Percentiles rank a stretch among this genome's conserved stretches.
Conservation (phyloP, 2,113 vertebrate genomes). For the Aramus guarauna region DNA sequence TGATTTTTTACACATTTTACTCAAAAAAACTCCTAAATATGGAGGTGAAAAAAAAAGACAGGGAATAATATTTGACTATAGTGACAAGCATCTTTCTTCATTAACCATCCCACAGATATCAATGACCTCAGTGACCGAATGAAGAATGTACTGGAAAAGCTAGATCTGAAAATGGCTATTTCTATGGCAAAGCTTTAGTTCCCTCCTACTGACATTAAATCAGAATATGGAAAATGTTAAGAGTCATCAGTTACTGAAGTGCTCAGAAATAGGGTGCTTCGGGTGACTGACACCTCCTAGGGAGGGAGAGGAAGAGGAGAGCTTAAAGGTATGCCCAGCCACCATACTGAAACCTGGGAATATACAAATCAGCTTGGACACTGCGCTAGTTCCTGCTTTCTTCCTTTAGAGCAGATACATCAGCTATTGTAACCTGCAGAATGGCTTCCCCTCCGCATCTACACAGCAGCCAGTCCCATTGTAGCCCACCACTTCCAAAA, state of each 20-base stretch:
- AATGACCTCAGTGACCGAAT: not conserved
- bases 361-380: not conserved
- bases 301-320: not conserved
- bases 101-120: not conserved
- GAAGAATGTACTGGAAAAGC: not conserved
- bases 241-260: not conserved
- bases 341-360: rapidly evolving
- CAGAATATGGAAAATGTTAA: not conserved
- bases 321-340: not conserved
- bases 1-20: not conserved
- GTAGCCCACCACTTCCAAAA: not conserved
- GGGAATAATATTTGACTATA: not conserved
- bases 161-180: not conserved
- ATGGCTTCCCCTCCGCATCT: not conserved
- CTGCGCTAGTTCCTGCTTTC: not conserved
- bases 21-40: not conserved
- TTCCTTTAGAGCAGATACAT: not conserved
- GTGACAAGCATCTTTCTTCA: not conserved
- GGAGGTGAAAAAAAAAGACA: not conserved
- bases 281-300: not conserved
- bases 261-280: not conserved
- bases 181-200: not conserved
- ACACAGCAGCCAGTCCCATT: not conserved
- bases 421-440: not conserved
- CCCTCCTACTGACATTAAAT: not conserved